Conservation (phyloP, 2,888 invertebrate genomes). For the Archips xylosteana region DNA sequence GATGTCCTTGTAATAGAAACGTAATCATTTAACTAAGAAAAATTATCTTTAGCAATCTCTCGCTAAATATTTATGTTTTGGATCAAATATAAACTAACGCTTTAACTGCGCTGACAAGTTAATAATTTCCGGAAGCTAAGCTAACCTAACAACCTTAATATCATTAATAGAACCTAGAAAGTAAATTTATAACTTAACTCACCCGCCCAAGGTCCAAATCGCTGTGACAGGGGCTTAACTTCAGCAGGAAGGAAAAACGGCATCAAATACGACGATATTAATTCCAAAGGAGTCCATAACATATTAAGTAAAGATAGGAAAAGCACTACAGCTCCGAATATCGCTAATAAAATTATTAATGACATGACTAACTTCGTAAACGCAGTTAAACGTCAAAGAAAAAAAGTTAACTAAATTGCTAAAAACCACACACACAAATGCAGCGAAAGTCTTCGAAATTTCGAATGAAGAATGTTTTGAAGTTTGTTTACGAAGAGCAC, state of each 20-base stretch:
- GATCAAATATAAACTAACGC: conserved; percentile 13
- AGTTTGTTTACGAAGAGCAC: conserved; percentile 22
- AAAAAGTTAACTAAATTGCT: conserved; percentile 47
- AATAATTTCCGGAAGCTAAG: conserved; percentile 23
- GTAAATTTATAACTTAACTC: conserved; percentile 62
- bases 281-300: conserved; percentile 86
- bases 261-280: conserved; percentile 86
- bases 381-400: conserved; percentile 35
- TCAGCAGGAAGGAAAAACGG: conserved; percentile 88
- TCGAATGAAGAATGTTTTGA: conserved; percentile 31
- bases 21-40: conserved; percentile 6
- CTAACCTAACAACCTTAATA: conserved; percentile 37
- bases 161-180: conserved; percentile 40
- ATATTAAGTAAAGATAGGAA: conserved; percentile 84
- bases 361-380: conserved; percentile 33
- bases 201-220: conserved; percentile 96
- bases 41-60: not conserved
- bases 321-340: conserved; percentile 82
- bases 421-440: conserved; percentile 21
- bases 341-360: conserved; percentile 59
- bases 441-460: conserved; percentile 15
- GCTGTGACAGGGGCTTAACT: conserved; percentile 86
- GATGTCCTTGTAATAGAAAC: conserved; percentile 30
- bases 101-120: conserved; percentile 1
- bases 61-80: not conserved